Evolutionary conservation across 1,140 invertebrate species (phyloP), one percentile per base, ranked within the genome.

Genomic region (Polyergus mexicanus): DNA sequence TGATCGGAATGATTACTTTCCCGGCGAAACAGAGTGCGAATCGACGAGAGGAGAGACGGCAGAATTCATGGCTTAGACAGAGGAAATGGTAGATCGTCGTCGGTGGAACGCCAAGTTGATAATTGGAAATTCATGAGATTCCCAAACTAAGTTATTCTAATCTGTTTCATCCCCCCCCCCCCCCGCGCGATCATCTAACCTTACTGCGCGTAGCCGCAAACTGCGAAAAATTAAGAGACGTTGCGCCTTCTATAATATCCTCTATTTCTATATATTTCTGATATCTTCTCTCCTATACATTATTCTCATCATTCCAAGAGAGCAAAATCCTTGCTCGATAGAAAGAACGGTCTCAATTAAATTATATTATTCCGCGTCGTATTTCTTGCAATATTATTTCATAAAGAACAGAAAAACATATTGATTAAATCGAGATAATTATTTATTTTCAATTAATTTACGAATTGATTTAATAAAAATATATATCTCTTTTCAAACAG

Each of bases 61-160:
- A 72, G 63, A 62, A 78, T 88, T 85, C 72, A 74, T 74, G 63
- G 32, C 44, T 60, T 10, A 84, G 72, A 81, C 72, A 74, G 28
- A 78, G 72, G 88, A 89, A 92, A 91, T 85, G 84, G 68, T 83
- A 80, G 84, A 83, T 87, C 85, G 86, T 83, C 84, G 88, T 89
- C 91, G 86, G 89, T 71, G 83, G 62, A 81, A 78, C 88, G 88
- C 86, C 89, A 91, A 92, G 88, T 93, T 93, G 92, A 92, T 93
- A 92, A 93, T 92, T 93, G 91, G 93, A 93, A 93, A 93, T 93
- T 93, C 92, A 92, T 92, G 88, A 91, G 88, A 93, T 93, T 93
- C 92, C 90, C 90, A 92, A 93, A 93, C 92, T 91, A 92, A 92
- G 91, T 93, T 93, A 90, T 92, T 89, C 88, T 88, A 89, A 89